Base-by-base conservation (phyloP, 2,797 vertebrate species). In the Sebastes diaconus region DNA sequence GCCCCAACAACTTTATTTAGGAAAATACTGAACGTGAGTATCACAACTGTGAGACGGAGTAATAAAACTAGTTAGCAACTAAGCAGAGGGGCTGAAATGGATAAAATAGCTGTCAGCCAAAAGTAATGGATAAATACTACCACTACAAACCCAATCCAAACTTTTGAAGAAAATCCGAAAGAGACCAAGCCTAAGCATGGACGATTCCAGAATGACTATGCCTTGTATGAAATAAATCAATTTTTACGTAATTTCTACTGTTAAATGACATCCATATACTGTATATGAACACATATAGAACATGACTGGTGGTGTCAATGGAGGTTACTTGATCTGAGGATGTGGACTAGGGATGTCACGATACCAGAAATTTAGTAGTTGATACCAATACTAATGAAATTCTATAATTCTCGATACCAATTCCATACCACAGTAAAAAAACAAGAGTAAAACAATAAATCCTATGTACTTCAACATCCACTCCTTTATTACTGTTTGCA, bases 381-480 rank as follows among this genome's bases (percentile, higher is more conserved):
- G 16, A 46, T 46, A 46, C 16, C 16, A 46, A 46, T 46, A 46
- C 42, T 2, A 46, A 46, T 46, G 16, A 46, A 46, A 46, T 46
- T 46, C 42, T 46, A 46, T 0, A 7, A 18, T 46, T 46, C 42
- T 7, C 7, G 0, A 46, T 46, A 46, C 42, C 42, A 46, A 46
- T 46, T 46, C 16, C 16, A 46, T 8, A 46, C 42, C 42, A 46
- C 42, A 18, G 42, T 46, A 46, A 46, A 46, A 46, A 42, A 42
- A 42, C 13, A 34, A 34, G 6, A 46, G 16, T 46, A 46, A 46
- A 50, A 50, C 46, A 50, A 50, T 50, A 50, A 50, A 50, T 50
- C 18, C 7, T 0, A 50, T 50, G 46, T 20, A 0, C 46, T 50
- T 50, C 3, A 0, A 50, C 46, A 50, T 50, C 3, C 18, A 0